A percentile compares a stretch with the other conserved stretches of the same genome.
These are phyloP conservation scores for Sphaeridia pumilis DNA, from an alignment of 2,888 invertebrate genomes.

Conservation along the genomic window DNA sequence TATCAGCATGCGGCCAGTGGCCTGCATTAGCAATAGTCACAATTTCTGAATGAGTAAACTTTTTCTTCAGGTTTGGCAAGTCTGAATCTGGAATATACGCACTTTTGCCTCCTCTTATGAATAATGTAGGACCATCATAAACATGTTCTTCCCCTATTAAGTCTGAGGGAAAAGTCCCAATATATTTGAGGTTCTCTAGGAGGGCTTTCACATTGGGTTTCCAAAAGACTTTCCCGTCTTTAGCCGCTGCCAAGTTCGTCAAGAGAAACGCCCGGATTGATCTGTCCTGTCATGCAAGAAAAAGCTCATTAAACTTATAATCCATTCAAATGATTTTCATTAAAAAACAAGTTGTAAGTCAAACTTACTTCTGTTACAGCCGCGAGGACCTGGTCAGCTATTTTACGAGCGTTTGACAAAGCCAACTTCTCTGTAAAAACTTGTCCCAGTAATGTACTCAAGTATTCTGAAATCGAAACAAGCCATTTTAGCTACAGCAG, in stretches of 20 bases:
- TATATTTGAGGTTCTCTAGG: constrained; percentile 52
- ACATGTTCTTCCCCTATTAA: constrained; percentile 17
- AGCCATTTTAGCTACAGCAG: too few relatives aligned
- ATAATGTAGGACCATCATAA: constrained; percentile 57
- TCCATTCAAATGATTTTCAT: too few relatives aligned
- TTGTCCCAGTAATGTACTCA: background rate
- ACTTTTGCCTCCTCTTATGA: constrained; percentile 73
- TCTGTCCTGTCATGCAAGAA: constrained; percentile 38
- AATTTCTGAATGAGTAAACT: constrained; percentile 62
- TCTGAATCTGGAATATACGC: constrained; percentile 55
- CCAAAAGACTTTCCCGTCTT: constrained; percentile 58
- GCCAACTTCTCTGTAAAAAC: constrained; percentile 39
- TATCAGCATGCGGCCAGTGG: constrained; percentile 89
- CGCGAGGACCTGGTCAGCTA: constrained; percentile 54
- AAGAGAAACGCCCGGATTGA: constrained; percentile 58
- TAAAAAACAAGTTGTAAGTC: too few relatives aligned
- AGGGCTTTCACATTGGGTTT: constrained; percentile 65
- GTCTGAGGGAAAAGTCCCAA: constrained; percentile 58
- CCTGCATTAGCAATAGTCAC: constrained; percentile 66
- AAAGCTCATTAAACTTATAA: too few relatives aligned
- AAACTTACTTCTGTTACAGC: constrained; percentile 41
- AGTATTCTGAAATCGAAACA: constrained; percentile 4
- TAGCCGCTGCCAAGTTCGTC: constrained; percentile 65
- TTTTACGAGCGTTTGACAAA: constrained; percentile 56
- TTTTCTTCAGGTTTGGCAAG: constrained; percentile 50